These are phyloP conservation scores for Acromyrmex echinatior DNA, from an alignment of 1,140 invertebrate genomes.

Conservation along the genomic window DNA sequence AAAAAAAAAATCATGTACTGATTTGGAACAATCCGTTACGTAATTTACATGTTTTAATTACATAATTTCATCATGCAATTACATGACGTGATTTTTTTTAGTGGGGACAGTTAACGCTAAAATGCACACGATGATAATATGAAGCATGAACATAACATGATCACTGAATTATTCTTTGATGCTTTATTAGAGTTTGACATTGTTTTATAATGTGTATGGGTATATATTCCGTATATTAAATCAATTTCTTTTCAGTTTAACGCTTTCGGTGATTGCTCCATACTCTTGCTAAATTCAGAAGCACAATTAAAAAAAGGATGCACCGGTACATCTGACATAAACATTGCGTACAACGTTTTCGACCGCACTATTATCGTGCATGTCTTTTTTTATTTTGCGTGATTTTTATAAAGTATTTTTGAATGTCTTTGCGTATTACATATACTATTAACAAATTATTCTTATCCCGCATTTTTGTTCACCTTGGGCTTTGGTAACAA, in stretches of 20 bases:
- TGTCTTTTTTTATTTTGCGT: conserved; percentile 13
- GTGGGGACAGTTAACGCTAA: neutral
- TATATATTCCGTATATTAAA: conserved; percentile 20
- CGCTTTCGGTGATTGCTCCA: conserved; percentile 29
- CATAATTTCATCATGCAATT: too few relatives aligned
- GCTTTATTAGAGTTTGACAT: conserved; percentile 13
- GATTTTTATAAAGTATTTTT: neutral
- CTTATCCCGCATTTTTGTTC: neutral
- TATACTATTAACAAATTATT: conserved; percentile 2
- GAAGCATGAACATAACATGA: conserved; percentile 3
- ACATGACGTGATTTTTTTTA: too few relatives aligned
- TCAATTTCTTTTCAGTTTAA: conserved; percentile 59
- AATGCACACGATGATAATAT: conserved; percentile 3
- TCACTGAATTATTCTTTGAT: neutral
- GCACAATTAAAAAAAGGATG: conserved; percentile 22
- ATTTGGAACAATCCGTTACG: too few relatives aligned
- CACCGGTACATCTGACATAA: conserved; percentile 19
- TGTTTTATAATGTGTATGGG: neutral
- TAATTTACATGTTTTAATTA: too few relatives aligned
- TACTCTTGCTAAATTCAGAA: conserved; percentile 26
- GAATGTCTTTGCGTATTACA: neutral
- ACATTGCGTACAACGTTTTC: conserved; percentile 21
- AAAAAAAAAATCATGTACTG: too few relatives aligned
- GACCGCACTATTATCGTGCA: conserved; percentile 4
- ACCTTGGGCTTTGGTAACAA: conserved; percentile 21